These are phyloP conservation scores for Acanthacorydalis orientalis DNA, from an alignment of 2,888 invertebrate genomes.

Conservation along the genomic window DNA sequence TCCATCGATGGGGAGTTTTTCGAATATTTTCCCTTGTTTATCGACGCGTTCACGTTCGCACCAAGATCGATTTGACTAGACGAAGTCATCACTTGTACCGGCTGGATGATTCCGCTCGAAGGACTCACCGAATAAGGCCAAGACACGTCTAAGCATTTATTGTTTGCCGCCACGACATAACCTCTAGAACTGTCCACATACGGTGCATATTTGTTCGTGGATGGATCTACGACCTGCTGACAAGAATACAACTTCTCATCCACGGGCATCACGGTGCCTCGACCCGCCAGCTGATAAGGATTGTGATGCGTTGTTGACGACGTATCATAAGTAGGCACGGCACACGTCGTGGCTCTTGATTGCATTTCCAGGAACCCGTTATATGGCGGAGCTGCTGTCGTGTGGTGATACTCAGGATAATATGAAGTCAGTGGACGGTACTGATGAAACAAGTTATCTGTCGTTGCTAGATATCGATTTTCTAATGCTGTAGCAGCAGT, in stretches of 20 bases:
- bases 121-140: constrained; percentile 33
- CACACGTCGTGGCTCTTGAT: constrained; percentile 38
- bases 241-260: constrained; percentile 45
- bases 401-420: constrained; percentile 60
- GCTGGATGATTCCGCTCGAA: constrained; percentile 28
- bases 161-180: constrained; percentile 29
- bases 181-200: constrained; percentile 39
- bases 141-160: constrained; percentile 28
- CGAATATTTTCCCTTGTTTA: constrained; percentile 19
- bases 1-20: constrained; percentile 27
- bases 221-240: constrained; percentile 38
- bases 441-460: constrained; percentile 79
- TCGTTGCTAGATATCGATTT: constrained; percentile 48
- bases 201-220: constrained; percentile 37
- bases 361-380: constrained; percentile 73
- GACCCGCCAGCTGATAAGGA: constrained; percentile 30
- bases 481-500: constrained; percentile 30
- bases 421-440: constrained; percentile 76
- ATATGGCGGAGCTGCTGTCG: constrained; percentile 44
- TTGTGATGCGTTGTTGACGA: constrained; percentile 25
- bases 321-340: constrained; percentile 42
- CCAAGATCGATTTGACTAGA: constrained; percentile 16
- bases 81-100: constrained; percentile 25
- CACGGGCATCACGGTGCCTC: constrained; percentile 24
- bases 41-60: constrained; percentile 11